Evolutionary conservation across 2,113 vertebrate genomes (phyloP).

Genomic region (Ovis aries): ARS-UI_Ramb_v3.0 NC_056070.1:6965001-6965500

Average conservation of each 20-base stretch:
- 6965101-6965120: conserved; percentile 7
- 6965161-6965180: not conserved
- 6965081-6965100: not conserved
- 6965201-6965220: not conserved
- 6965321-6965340: not conserved
- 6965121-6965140: not conserved
- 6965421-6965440: conserved; percentile 22
- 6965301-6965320: not conserved
- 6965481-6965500: not conserved
- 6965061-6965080: not conserved
- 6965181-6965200: not conserved
- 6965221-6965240: not conserved
- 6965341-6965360: not conserved
- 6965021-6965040: not conserved
- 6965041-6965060: not conserved
- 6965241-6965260: not conserved
- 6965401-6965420: not conserved
- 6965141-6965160: not conserved
- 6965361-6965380: not conserved
- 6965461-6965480: not conserved
- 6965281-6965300: not conserved
- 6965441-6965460: not conserved
- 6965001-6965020: not conserved
- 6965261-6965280: not conserved
- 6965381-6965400: not conserved